These are phyloP conservation scores for Trissonchulus latispiculum DNA, from an alignment of 2,888 invertebrate species.

Conservation along the genomic window DNA sequence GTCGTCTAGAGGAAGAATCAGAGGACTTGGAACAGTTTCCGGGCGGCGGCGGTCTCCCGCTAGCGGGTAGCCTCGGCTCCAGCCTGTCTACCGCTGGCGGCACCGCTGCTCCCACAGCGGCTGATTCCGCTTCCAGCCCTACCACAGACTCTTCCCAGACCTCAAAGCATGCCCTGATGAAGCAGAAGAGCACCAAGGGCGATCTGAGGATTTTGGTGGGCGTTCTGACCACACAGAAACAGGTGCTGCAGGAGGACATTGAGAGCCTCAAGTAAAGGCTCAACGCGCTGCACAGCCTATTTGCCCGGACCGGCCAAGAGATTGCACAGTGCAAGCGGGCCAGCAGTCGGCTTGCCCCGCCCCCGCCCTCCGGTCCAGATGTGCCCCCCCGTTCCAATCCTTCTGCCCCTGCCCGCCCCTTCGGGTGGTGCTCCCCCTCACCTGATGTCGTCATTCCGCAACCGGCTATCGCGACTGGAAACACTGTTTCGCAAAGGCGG, in stretches of 20 bases:
- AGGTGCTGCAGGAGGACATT: constrained; percentile 48
- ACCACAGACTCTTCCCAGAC: too few relatives aligned
- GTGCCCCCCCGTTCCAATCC: too few relatives aligned
- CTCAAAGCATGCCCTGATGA: too few relatives aligned
- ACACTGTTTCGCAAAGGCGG: not conserved
- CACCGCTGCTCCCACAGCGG: not conserved
- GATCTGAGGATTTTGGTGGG: constrained; percentile 52
- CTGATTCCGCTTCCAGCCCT: not conserved
- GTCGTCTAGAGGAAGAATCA: not conserved
- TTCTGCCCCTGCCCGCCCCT: too few relatives aligned
- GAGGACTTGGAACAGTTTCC: not conserved
- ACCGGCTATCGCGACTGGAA: too few relatives aligned
- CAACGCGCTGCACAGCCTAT: constrained; percentile 1
- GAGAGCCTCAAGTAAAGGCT: constrained; percentile 42
- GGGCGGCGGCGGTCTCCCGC: too few relatives aligned
- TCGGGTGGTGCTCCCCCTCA: too few relatives aligned
- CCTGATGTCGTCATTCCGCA: too few relatives aligned
- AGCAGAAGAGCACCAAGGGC: constrained; percentile 33
- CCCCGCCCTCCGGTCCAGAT: too few relatives aligned
- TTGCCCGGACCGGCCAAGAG: constrained; percentile 10
- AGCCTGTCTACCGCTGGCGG: too few relatives aligned
- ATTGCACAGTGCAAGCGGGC: constrained; percentile 1
- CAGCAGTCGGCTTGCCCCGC: not conserved
- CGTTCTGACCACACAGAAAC: constrained; percentile 50
- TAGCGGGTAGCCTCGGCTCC: too few relatives aligned